Base-by-base conservation (phyloP, 2,797 vertebrate genomes). In the Platyrinchus mystaceus region DNA sequence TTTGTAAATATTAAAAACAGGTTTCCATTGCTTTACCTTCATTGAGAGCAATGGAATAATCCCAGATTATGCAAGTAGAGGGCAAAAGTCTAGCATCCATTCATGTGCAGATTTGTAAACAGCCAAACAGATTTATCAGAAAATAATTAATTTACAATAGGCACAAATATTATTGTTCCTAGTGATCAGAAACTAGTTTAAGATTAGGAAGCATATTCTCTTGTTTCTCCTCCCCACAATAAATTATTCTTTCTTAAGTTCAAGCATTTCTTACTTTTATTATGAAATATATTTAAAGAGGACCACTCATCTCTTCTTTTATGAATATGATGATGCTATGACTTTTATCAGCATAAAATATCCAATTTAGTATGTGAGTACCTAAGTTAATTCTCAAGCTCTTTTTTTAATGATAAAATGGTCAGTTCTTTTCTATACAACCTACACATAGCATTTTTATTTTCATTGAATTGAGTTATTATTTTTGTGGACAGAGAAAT, bases 391-490 rank as follows among this genome's bases (percentile, higher is more conserved):
- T 75, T 96, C 69, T 44, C 11, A 94, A 87, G 67, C 43, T 63
- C 36, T 41, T 70, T 95, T 95, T 73, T 85, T 74, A 49, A 77
- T 27, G 32, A 89, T 43, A 56, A 94, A 92, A 71, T 20, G n/a
- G 52, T 60, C 92, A 89, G 39, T 67, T 89, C 52, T 96, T 89
- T 89, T 87, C 69, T 70, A 52, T 47, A 26, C 53, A 87, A 79
- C 39, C 74, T 78, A 78, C 53, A 82, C 22, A 87, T 1, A 81
- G 59, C 58, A 93, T 94, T 94, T 96, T 91, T 95, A 79, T 93
- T 97, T 96, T 95, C 95, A 95, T 62, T 94, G 68, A 97, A 92
- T 55, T 94, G 95, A 92, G 85, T 92, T 97, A 97, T 87, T 97
- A 92, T 95, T 96, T 96, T 95, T 63, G 73, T 90, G 73, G 78